Evolutionary conservation across 2,797 vertebrate genomes (phyloP).

Genomic region (Pogonophryne albipinna): DNA sequence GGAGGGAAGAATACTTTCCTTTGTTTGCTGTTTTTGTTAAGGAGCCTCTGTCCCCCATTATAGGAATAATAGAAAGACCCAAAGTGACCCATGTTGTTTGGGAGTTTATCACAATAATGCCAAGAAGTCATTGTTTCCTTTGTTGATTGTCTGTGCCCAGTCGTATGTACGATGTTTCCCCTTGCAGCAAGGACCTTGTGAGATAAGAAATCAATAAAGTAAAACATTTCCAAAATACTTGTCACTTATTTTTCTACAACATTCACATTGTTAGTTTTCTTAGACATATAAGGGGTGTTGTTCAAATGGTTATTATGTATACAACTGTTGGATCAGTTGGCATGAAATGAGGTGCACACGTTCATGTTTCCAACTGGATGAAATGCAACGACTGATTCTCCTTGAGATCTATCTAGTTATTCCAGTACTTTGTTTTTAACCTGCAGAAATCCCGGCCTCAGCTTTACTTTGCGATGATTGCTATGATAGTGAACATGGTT

Average conservation of each 20-base stretch:
- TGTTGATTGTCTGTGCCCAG: conserved; percentile 74
- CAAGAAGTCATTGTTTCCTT: conserved; percentile 84
- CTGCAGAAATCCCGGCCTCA: too few relatives aligned
- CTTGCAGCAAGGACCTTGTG: conserved; percentile 65
- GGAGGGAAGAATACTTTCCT: conserved; percentile 2
- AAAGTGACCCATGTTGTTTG: conserved; percentile 74
- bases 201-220: conserved; percentile 75
- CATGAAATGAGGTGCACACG: too few relatives aligned
- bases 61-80: conserved; percentile 48
- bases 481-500: background rate
- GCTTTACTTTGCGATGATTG: too few relatives aligned
- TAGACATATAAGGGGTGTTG: too few relatives aligned
- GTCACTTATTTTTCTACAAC: conserved; percentile 23
- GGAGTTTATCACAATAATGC: conserved; percentile 71
- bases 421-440: too few relatives aligned
- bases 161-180: conserved; percentile 81
- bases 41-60: conserved; percentile 19
- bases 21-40: conserved; percentile 45
- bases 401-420: too few relatives aligned
- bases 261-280: background rate
- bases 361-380: too few relatives aligned
- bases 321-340: too few relatives aligned
- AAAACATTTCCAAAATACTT: conserved; percentile 70
- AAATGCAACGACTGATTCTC: too few relatives aligned
- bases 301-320: too few relatives aligned